Evolutionary conservation across 2,113 vertebrate species (phyloP).

Genomic region (Pedetes capensis): DNA sequence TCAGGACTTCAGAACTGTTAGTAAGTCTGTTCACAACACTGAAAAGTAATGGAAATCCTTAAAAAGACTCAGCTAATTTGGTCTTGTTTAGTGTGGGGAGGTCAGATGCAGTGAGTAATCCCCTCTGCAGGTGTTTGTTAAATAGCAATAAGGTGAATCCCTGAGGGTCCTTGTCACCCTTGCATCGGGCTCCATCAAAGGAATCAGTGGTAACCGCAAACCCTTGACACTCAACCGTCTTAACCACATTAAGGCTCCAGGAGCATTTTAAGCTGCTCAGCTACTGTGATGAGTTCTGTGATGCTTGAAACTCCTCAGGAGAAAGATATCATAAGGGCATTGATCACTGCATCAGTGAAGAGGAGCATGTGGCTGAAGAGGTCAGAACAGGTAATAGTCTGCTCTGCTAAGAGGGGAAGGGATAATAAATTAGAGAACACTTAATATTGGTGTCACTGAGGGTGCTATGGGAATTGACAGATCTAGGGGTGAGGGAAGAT

Average conservation of each 20-base stretch:
- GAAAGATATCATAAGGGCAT: not conserved
- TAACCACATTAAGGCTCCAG: not conserved
- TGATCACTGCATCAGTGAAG: not conserved
- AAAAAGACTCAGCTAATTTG: not conserved
- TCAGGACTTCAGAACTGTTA: not conserved
- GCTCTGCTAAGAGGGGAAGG: not conserved
- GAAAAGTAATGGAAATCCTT: not conserved
- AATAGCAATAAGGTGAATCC: not conserved
- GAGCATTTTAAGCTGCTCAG: not conserved
- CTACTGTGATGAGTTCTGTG: not conserved
- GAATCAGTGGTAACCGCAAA: not conserved
- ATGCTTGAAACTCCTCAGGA: constrained; percentile 35
- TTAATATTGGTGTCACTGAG: not conserved
- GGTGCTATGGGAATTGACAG: not conserved
- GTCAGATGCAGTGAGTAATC: not conserved
- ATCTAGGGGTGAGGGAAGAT: not conserved
- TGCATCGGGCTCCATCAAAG: not conserved
- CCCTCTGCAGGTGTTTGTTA: not conserved
- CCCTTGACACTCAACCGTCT: not conserved
- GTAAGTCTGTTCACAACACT: not conserved
- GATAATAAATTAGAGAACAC: constrained; percentile 26
- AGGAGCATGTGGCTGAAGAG: not conserved
- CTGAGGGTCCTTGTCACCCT: not conserved
- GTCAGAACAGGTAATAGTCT: constrained; percentile 30
- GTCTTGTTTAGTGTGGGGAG: not conserved